Conservation (phyloP, 2,113 vertebrate species). For the Rhodinocichla rosea region DNA sequence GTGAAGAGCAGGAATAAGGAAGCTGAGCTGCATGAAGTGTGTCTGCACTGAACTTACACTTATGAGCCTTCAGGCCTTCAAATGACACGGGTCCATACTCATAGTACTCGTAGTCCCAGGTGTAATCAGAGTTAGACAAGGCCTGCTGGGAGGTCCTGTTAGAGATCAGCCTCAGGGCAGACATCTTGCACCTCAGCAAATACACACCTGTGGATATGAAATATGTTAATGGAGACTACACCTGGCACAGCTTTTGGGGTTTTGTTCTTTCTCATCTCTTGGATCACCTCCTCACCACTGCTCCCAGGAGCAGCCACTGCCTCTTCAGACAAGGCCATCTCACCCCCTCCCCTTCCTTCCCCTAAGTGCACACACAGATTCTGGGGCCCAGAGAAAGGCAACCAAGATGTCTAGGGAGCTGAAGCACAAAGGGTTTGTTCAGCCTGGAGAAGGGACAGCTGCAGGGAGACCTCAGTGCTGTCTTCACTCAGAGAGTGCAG, state of each 20-base stretch:
- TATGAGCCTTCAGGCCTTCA: constrained; percentile 91
- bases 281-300: not conserved
- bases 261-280: not conserved
- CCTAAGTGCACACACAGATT: not conserved
- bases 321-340: not conserved
- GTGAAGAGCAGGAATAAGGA: not conserved
- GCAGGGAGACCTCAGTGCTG: not conserved
- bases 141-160: constrained; percentile 79
- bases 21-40: not conserved
- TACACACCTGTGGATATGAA: not conserved
- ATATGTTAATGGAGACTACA: not conserved
- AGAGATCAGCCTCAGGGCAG: constrained; percentile 69
- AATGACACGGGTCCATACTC: constrained; percentile 92
- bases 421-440: not conserved
- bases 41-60: constrained; percentile 80
- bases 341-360: not conserved
- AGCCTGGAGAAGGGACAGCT: not conserved
- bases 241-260: not conserved
- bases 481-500: not conserved
- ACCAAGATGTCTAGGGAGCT: not conserved
- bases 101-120: constrained; percentile 96
- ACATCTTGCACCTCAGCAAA: constrained; percentile 75
- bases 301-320: too few relatives aligned
- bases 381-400: not conserved
- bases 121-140: constrained; percentile 82